phyloP scores from a whole-genome alignment of 2,797 vertebrate species.

The Leucoraja ocellata region DNA sequence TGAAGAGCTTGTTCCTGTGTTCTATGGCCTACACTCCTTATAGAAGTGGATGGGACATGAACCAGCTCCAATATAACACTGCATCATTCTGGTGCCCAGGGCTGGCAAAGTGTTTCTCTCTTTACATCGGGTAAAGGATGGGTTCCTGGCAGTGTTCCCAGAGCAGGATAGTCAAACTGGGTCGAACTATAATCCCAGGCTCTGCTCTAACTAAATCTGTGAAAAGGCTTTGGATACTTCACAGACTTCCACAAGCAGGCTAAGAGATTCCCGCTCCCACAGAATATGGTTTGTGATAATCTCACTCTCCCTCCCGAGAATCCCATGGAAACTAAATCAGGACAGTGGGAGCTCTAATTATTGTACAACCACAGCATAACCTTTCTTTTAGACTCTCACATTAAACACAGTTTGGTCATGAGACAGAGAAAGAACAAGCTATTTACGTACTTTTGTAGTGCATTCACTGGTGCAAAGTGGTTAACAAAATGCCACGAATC shows the following conservation, averaged over 20 bases:
- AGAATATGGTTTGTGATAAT: background rate
- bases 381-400: background rate
- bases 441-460: no score
- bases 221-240: no score
- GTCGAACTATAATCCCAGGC: background rate
- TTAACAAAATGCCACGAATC: no score
- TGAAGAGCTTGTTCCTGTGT: no score
- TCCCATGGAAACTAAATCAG: background rate
- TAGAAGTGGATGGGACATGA: background rate
- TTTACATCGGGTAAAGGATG: background rate
- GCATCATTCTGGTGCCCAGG: background rate
- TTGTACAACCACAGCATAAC: background rate
- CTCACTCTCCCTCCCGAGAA: background rate
- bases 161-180: background rate
- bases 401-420: background rate
- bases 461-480: no score
- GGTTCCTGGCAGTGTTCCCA: background rate
- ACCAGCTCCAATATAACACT: background rate
- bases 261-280: background rate
- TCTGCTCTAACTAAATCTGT: background rate
- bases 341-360: no score
- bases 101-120: background rate
- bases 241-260: no score
- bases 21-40: background rate
- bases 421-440: no score